Base-by-base conservation (phyloP, 92 coral and sea anemone species). In the Phenganax subtilis region DNA sequence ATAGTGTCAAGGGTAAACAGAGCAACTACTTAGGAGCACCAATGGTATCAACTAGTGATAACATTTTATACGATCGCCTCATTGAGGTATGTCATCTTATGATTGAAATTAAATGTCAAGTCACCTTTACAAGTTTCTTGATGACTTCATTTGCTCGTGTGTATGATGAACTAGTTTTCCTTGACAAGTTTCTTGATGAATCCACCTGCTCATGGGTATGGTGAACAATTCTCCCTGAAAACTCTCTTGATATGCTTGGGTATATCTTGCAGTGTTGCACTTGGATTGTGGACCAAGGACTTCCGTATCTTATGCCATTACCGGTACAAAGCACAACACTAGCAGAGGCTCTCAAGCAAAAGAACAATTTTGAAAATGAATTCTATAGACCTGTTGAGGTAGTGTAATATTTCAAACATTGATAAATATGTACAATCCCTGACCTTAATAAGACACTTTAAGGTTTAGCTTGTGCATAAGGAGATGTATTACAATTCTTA, bases 231-330 rank as follows among this genome's bases (percentile, higher is more conserved):
- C 7, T 61, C 16, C 27, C 14, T 61, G 67, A 15, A 7, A 28
- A 15, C 1, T 17, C 25, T 61, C 27, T 61, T 61, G 67, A 15
- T 61, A 6, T 15, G 7, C 8, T 61, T 12, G 0, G 0, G 14
- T 61, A 61, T 5, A 59, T 12, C 67, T 81, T 83, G 27, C 61
- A 90, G 98, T 60, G 92, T 54, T 78, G 90, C 57, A 88, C 85
- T 44, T 93, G 97, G 98, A 93, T 93, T 72, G 92, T 88, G 12
- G 89, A 90, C 14, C 85, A 88, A 73, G 98, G 97, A 7, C 87
- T 84, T 55, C 67, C 85, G 3, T 88, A 93, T 44, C 82, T 93
- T 9, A 57, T 27, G 81, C 16, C 53, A 28, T 8, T 76, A 8
- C 68, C 81, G 11, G 54, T 27, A 0, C 81, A 76, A 53, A 76